Conservation (phyloP, 2,797 vertebrate species). For the Rhinoraja longicauda region DNA sequence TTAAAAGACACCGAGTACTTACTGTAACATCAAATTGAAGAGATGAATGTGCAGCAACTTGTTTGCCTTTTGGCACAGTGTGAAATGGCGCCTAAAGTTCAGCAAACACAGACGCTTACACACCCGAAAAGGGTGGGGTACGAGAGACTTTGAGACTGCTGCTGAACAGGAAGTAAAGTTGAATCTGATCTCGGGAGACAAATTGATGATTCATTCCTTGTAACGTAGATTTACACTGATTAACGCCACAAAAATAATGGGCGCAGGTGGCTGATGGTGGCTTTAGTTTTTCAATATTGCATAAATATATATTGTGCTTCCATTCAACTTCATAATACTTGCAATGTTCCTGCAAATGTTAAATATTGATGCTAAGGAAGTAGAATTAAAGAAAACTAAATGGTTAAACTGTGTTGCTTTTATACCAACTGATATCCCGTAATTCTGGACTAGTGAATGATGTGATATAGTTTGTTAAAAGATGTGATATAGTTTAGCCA, state of each 20-base stretch:
- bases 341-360: background rate
- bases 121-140: background rate
- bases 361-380: background rate
- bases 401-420: background rate
- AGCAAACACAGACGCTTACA: background rate
- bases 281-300: background rate
- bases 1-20: background rate
- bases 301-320: background rate
- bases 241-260: background rate
- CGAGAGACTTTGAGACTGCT: background rate
- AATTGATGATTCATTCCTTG: constrained; percentile 9
- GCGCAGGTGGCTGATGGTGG: background rate
- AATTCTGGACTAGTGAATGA: background rate
- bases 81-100: background rate
- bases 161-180: background rate
- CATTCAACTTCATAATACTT: background rate
- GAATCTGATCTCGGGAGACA: background rate
- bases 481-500: background rate
- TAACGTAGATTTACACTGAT: background rate
- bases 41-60: constrained; percentile 1
- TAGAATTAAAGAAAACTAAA: background rate
- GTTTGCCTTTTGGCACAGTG: background rate
- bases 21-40: constrained; percentile 8
- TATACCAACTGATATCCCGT: background rate
- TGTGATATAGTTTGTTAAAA: background rate